phyloP scores from a whole-genome alignment of 1,140 invertebrate species.

The Harpegnathos saltator region DNA sequence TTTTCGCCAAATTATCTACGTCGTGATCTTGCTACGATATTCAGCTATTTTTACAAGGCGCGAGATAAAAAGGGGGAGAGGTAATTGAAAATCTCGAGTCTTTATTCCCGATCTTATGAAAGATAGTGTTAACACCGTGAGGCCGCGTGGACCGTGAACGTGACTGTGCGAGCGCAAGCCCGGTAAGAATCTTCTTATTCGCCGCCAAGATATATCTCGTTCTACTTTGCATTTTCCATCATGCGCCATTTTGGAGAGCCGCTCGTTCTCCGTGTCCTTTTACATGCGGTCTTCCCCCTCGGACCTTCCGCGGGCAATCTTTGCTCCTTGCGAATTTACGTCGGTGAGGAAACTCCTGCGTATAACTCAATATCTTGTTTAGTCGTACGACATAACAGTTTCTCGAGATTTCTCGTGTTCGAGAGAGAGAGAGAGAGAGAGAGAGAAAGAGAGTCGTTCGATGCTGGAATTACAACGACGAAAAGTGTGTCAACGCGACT shows the following conservation, averaged over 20 bases:
- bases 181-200: constrained; percentile 56
- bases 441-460: too few relatives aligned
- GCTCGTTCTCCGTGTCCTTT: constrained; percentile 37
- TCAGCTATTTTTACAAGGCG: not conserved
- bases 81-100: constrained; percentile 25
- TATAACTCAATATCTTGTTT: constrained; percentile 50
- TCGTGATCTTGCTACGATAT: not conserved
- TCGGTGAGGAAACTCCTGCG: constrained; percentile 33
- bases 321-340: constrained; percentile 43
- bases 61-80: not conserved
- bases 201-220: constrained; percentile 42
- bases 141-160: constrained; percentile 55
- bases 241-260: constrained; percentile 13
- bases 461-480: not conserved
- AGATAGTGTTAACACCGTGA: constrained; percentile 59
- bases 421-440: too few relatives aligned
- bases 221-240: constrained; percentile 72
- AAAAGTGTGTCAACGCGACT: not conserved
- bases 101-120: constrained; percentile 33
- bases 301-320: constrained; percentile 31
- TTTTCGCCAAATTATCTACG: not conserved
- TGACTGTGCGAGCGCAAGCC: constrained; percentile 55
- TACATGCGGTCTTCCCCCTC: constrained; percentile 16
- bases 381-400: constrained; percentile 15
- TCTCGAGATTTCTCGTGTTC: not conserved